Conservation (phyloP, 1,140 invertebrate species). For the Tetraneura akinire region DNA sequence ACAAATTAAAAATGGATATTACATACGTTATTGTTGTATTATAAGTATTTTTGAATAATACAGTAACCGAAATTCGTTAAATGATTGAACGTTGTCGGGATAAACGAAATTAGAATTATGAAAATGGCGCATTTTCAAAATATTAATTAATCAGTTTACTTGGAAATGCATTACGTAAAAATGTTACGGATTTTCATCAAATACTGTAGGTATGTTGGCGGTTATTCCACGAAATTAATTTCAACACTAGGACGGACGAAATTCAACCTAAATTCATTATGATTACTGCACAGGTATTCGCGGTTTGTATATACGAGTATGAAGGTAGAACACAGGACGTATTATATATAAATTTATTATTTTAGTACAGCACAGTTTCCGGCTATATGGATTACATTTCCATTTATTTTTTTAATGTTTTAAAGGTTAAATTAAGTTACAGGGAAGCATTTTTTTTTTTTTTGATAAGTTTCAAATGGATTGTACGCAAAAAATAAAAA, state of each 20-base stretch:
- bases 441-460: constrained; percentile 10
- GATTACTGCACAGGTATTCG: neutral
- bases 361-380: constrained; percentile 32
- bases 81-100: no score
- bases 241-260: neutral
- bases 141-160: neutral
- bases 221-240: constrained; percentile 18
- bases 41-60: no score
- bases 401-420: neutral
- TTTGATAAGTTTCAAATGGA: neutral
- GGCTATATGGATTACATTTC: neutral
- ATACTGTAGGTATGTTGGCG: neutral
- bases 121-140: neutral
- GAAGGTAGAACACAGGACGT: neutral
- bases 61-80: no score
- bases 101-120: neutral
- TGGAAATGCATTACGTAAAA: neutral
- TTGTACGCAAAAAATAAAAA: constrained; percentile 30
- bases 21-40: no score
- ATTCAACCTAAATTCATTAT: constrained; percentile 24
- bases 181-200: neutral
- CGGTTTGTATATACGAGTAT: neutral
- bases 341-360: constrained; percentile 45
- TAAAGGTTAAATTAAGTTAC: constrained; percentile 47
- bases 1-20: no score